Percentiles rank a stretch among this genome's conserved stretches.
These are phyloP conservation scores for Alligator mississippiensis DNA, from an alignment of 2,113 vertebrate genomes.

Conservation along the genomic window DNA sequence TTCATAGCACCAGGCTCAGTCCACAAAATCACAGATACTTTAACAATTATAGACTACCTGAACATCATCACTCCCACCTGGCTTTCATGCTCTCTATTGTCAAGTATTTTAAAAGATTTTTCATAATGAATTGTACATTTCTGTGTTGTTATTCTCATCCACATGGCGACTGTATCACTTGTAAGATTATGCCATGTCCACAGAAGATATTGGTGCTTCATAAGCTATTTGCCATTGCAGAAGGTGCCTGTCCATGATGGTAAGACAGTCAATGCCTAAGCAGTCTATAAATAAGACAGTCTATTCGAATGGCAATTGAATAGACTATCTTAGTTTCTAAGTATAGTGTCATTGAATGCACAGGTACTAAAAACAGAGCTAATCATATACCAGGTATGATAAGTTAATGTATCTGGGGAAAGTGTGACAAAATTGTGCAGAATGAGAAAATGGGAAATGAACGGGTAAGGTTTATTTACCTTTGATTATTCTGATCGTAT, in stretches of 20 bases:
- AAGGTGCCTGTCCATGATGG: not conserved
- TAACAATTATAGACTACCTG: not conserved
- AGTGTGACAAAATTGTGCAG: not conserved
- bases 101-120: not conserved
- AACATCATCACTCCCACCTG: not conserved
- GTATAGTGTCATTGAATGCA: not conserved
- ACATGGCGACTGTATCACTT: fast-evolving
- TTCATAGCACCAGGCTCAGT: not conserved
- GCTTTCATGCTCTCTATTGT: not conserved
- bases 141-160: fast-evolving
- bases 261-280: not conserved
- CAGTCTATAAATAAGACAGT: not conserved
- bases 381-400: not conserved
- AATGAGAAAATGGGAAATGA: not conserved
- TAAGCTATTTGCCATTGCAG: not conserved
- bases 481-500: not conserved
- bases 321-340: not conserved
- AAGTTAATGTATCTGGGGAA: not conserved
- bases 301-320: not conserved
- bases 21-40: not conserved
- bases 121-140: fast-evolving
- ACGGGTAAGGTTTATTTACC: not conserved
- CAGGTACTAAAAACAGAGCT: not conserved
- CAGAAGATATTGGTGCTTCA: not conserved
- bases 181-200: fast-evolving